Base-by-base conservation (phyloP, 2,797 vertebrate genomes). In the Rhinogobio ventralis region DNA sequence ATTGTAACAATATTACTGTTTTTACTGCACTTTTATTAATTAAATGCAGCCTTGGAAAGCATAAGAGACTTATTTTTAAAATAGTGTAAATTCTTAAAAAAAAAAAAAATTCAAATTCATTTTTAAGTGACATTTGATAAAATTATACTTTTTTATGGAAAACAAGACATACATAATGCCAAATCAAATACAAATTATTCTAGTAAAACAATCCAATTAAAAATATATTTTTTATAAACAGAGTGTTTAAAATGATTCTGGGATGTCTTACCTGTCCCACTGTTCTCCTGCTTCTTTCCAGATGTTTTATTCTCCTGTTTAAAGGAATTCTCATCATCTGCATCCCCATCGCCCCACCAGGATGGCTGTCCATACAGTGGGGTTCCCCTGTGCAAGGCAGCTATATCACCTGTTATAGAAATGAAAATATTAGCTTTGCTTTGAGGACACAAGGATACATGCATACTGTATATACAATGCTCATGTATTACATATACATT, bases 321-420 rank as follows among this genome's bases (percentile, higher is more conserved):
- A 92, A 95, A 96, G 81, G 95, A 96, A 92, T 96, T 96, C 91
- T 97, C 95, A 68, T 99, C 97, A 81, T 98, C 97, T 39, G 96
- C 95, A n/a, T 99, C 98, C 60, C 95, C 97, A 62, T 99, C 98
- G 57, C 98, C 98, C 98, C 98, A 99, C 98, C 98, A 99, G 4
- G 98, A 98, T 0, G 98, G 98, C 87, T 99, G 98, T 2, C 98
- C 98, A 45, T 99, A 99, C 71, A 99, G 90, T 1, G 98, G 98
- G 10, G 98, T 99, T 84, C 98, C 97, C 79, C 98, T 97, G 84
- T 97, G 97, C 92, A 98, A 84, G 0, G 97, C 94, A 86, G 97
- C 94, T 86, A 93, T 92, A 91, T 99, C 98, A 90, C 87, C 90
- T 95, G 86, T 75, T 81, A 90, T 10, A 84, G 17, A 71, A 10